Base-by-base conservation (phyloP, 1,140 invertebrate genomes). In the Drosophila seguyi region DNA sequence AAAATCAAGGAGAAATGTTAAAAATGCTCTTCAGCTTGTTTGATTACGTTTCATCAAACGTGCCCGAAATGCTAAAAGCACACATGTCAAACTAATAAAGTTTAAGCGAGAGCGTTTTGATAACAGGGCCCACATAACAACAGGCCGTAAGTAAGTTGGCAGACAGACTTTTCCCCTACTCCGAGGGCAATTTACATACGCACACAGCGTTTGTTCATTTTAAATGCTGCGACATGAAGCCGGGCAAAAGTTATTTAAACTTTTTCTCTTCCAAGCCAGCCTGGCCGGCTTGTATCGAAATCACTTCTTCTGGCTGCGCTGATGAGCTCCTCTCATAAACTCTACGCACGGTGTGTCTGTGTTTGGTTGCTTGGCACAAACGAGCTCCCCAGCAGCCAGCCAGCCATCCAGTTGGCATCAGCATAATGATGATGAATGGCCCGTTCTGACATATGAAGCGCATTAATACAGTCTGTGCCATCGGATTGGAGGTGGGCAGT, bases 51-150 rank as follows among this genome's bases (percentile, higher is more conserved):
- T 50, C 81, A 84, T 84, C 81, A 84, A 84, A 84, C 81, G 76
- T 84, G 81, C 76, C 76, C 72, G 48, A 84, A 84, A 84, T 84
- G 56, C 69, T 60, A 80, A 84, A 60, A 65, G 57, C 81, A 59
- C 69, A 83, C 81, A 84, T 84, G 81, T 68, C 81, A 80, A 79
- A 69, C 76, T 84, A 84, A 84, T 84, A 84, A 84, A 76, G 61
- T 84, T 80, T 60, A 84, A 84, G 76, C 58, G 72, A 72, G 77
- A 67, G 47, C 81, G 61, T 69, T 84, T 79, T 67, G 81, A 80
- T 59, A 71, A 63, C 61, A 42, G 58, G 56, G 55, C 27, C 56
- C 67, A 68, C 60, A 57, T 29, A 57, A 53, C 50, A 65, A 63
- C 31, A 69, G 56, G 34, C 52, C 39, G 60, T 63, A 63, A 47